These are phyloP conservation scores for Lasioglossum albipes DNA, from an alignment of 1,140 invertebrate species.

Conservation along the genomic window DNA sequence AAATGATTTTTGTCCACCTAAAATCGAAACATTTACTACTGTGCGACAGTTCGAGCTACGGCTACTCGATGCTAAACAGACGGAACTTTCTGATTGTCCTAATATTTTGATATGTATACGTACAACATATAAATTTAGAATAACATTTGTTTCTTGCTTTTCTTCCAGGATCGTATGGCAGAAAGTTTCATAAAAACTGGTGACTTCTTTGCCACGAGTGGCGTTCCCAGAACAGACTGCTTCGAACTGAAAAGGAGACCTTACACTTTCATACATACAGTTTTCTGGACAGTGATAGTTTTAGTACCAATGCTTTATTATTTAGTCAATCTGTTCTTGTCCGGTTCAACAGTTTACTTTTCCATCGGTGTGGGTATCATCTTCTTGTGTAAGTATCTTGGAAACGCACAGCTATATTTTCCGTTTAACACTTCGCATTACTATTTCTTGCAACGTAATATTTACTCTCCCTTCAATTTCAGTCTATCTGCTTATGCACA, in stretches of 20 bases:
- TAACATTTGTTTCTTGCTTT: slow-evolving; percentile 22
- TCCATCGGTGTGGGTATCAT: slow-evolving; percentile 85
- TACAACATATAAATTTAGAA: not conserved
- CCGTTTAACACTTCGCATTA: not conserved
- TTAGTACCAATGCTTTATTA: slow-evolving; percentile 87
- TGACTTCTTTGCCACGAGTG: slow-evolving; percentile 89
- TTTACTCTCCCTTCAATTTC: slow-evolving; percentile 73
- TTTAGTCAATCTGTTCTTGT: slow-evolving; percentile 84
- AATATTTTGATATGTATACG: not conserved
- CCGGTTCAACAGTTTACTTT: slow-evolving; percentile 87
- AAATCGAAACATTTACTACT: no score
- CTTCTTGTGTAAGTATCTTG: slow-evolving; percentile 83
- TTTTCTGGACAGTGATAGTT: slow-evolving; percentile 86
- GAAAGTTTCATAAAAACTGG: slow-evolving; percentile 91
- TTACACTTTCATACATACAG: slow-evolving; percentile 86
- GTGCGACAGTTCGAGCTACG: no score
- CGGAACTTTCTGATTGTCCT: no score
- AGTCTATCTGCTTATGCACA: slow-evolving; percentile 89
- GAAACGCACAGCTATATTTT: not conserved
- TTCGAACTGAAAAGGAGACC: slow-evolving; percentile 82
- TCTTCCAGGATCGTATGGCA: slow-evolving; percentile 87
- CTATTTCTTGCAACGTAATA: not conserved
- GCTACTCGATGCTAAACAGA: no score
- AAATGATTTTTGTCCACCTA: no score
- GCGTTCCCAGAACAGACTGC: slow-evolving; percentile 82